A percentile compares a stretch with the other conserved stretches of the same genome.
Evolutionary conservation across 1,140 invertebrate genomes (phyloP).

Genomic region (Ips nitidus): DNA sequence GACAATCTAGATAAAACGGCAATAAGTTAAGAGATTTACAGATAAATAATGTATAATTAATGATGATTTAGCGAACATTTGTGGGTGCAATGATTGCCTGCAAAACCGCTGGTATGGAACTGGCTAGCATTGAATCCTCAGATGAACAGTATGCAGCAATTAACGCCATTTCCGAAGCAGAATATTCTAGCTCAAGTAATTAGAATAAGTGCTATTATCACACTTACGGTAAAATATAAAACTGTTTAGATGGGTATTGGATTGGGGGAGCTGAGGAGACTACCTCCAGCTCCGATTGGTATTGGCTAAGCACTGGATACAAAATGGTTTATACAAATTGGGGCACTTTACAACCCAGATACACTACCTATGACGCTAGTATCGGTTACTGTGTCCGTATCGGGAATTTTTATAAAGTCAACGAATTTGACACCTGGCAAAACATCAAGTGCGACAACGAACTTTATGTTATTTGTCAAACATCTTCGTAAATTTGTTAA

Average conservation of each 20-base stretch:
- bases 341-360: neutral
- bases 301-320: neutral
- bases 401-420: neutral
- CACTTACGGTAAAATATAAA: neutral
- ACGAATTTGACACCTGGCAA: neutral
- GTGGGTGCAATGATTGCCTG: neutral
- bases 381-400: neutral
- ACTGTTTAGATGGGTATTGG: neutral
- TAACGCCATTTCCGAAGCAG: neutral
- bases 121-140: neutral
- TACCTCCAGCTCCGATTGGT: neutral
- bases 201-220: neutral
- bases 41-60: neutral
- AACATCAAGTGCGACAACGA: neutral
- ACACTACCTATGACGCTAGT: neutral
- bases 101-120: neutral
- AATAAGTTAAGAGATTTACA: no score
- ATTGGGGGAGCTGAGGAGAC: neutral
- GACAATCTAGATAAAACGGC: no score
- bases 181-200: neutral
- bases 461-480: neutral
- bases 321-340: neutral
- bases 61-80: neutral
- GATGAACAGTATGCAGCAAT: neutral
- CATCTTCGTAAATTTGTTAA: neutral